Conservation (phyloP, 1,140 invertebrate genomes). For the Cecropterus lyciades region DNA sequence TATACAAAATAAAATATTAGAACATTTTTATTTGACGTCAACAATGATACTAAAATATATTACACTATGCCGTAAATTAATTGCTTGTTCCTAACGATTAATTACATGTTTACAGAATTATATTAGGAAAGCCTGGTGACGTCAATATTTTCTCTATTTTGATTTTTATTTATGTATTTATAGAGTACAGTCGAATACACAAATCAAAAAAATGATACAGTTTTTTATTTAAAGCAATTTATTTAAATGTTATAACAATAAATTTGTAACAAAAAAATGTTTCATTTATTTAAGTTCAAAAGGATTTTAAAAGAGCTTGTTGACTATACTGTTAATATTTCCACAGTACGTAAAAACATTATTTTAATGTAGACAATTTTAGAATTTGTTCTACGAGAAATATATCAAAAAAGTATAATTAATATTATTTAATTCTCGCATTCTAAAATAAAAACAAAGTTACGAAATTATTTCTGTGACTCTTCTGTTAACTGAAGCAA, state of each 20-base stretch:
- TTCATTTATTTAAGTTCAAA: too few relatives aligned
- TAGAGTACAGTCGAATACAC: conserved; percentile 6
- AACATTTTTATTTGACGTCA: conserved; percentile 64
- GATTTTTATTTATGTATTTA: conserved; percentile 1
- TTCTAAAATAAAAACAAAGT: conserved; percentile 33
- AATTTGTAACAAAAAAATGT: too few relatives aligned
- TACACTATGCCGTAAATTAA: conserved; percentile 52
- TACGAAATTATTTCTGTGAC: conserved; percentile 25
- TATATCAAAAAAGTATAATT: too few relatives aligned
- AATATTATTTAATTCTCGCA: too few relatives aligned
- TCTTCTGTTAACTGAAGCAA: conserved; percentile 47
- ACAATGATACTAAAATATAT: conserved; percentile 57
- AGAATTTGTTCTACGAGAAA: too few relatives aligned
- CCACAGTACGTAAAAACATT: too few relatives aligned
- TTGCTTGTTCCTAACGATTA: conserved; percentile 55
- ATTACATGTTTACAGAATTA: conserved; percentile 57
- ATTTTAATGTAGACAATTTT: too few relatives aligned
- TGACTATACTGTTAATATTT: too few relatives aligned
- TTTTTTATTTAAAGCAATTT: too few relatives aligned
- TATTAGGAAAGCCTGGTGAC: conserved; percentile 44
- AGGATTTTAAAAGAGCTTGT: too few relatives aligned
- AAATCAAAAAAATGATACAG: background rate
- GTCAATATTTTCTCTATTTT: conserved; percentile 44
- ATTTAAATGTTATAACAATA: too few relatives aligned
- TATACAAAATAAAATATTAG: conserved; percentile 48